Conservation (phyloP, 2,113 vertebrate species). For the Tetraodon nigroviridis region DNA sequence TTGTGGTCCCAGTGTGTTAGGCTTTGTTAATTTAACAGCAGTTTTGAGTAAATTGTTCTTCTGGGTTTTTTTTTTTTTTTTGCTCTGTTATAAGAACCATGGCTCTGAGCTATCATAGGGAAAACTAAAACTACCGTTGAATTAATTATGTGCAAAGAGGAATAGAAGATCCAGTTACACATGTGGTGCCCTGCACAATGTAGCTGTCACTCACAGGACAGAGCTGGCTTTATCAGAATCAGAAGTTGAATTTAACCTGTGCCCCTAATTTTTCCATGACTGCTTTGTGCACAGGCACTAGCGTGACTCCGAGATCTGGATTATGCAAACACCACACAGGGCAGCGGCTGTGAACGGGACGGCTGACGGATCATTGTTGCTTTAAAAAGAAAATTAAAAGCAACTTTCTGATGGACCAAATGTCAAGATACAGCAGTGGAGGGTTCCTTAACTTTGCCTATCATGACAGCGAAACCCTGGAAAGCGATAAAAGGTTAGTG, state of each 20-base stretch:
- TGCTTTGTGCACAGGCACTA: not conserved
- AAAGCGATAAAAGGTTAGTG: conserved; percentile 78
- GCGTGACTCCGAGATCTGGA: conserved; percentile 3
- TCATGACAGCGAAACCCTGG: conserved; percentile 75
- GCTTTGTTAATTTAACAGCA: not conserved
- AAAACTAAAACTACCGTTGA: conserved; percentile 53
- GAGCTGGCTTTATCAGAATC: not conserved
- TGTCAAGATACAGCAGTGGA: conserved; percentile 71
- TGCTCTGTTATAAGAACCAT: conserved; percentile 13
- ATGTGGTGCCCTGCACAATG: conserved; percentile 12
- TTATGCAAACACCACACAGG: not conserved
- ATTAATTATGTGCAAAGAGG: conserved; percentile 59
- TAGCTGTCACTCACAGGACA: conserved; percentile 25
- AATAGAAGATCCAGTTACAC: conserved; percentile 50
- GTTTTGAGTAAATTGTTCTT: conserved; percentile 12
- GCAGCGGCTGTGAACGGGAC: not conserved
- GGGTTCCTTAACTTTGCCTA: conserved; percentile 67
- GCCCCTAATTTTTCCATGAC: not conserved
- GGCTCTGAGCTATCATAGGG: not conserved
- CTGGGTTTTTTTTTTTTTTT: conserved; percentile 3
- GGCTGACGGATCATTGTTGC: conserved; percentile 6
- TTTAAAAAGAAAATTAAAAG: conserved; percentile 9
- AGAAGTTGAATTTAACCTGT: not conserved
- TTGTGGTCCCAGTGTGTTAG: not conserved
- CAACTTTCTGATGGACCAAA: conserved; percentile 42